Evolutionary conservation across 2,888 invertebrate genomes (phyloP).

Genomic region (Coelogynopora nodosa): DNA sequence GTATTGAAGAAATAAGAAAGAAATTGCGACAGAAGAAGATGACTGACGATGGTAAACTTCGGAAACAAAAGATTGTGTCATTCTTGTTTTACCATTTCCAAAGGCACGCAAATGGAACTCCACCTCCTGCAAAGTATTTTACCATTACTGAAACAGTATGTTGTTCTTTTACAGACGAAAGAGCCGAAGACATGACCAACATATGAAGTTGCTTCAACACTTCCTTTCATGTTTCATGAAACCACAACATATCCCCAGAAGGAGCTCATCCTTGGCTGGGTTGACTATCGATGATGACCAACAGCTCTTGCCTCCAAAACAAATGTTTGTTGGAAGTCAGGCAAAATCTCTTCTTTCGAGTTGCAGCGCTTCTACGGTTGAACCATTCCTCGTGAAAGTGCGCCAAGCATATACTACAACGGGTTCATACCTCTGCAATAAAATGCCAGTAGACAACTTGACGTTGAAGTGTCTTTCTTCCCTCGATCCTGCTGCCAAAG

Average conservation of each 20-base stretch:
- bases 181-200: neutral
- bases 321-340: constrained; percentile 4
- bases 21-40: neutral
- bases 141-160: neutral
- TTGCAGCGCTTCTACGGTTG: neutral
- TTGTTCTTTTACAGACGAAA: neutral
- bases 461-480: constrained; percentile 26
- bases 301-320: neutral
- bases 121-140: constrained; percentile 20
- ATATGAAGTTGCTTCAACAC: constrained; percentile 1
- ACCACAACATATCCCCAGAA: constrained; percentile 20
- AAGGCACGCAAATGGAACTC: neutral
- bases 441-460: neutral
- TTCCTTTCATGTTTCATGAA: constrained; percentile 28
- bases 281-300: neutral
- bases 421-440: neutral
- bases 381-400: neutral
- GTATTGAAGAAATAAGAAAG: constrained; percentile 15
- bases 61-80: neutral
- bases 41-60: constrained; percentile 8
- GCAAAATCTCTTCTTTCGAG: neutral
- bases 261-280: neutral
- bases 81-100: neutral
- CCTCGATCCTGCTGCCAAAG: constrained; percentile 26
- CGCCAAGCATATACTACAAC: neutral